Evolutionary conservation across 2,888 invertebrate species (phyloP), one percentile per base, ranked within the genome.

Genomic region (Hirtodrosophila cameraria): DNA sequence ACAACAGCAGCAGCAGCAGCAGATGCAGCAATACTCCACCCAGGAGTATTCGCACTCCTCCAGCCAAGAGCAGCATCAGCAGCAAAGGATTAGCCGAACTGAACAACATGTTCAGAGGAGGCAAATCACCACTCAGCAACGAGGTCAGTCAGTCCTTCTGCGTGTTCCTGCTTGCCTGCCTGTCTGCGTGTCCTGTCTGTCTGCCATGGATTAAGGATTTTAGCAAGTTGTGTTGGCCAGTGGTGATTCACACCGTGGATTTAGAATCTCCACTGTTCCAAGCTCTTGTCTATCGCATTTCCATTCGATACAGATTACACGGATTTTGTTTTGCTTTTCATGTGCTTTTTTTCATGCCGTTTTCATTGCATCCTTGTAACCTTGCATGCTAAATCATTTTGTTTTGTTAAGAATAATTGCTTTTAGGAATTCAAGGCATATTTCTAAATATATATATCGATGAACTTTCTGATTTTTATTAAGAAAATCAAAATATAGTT

Each of bases 31-130:
- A 61, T 81, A 78, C 65, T 77, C 84, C 58, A 89, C 89, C 36
- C 91, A 91, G 78, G 92, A 93, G 87, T 92, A 92, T 84, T 90
- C 92, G 83, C 92, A 92, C 87, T 90, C 92, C 87, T 90, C 92
- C 84, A 92, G 91, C 75, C 92, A 92, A 60, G 90, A 90, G 64
- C 91, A 90, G 59, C 91, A 91, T 75, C 92, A 91, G 78, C 92
- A 93, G 89, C 93, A 93, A 90, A 92, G 92, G 90, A 92, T 93
- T 89, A 93, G 93, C 90, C 92, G 94, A 90, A 95, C 94, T 83
- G 95, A 96, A 92, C 95, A 94, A 92, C 95, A 94, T 91, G 94
- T 94, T 92, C 88, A 89, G 66, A 94, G 95, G 84, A 93, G 95
- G 89, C 95, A 96, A 92, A 93, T 95, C 92, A 94, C 94, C 92